These are phyloP conservation scores for Chromoteleia sp. DNA, from an alignment of 2,888 invertebrate species.

Conservation along the genomic window DNA sequence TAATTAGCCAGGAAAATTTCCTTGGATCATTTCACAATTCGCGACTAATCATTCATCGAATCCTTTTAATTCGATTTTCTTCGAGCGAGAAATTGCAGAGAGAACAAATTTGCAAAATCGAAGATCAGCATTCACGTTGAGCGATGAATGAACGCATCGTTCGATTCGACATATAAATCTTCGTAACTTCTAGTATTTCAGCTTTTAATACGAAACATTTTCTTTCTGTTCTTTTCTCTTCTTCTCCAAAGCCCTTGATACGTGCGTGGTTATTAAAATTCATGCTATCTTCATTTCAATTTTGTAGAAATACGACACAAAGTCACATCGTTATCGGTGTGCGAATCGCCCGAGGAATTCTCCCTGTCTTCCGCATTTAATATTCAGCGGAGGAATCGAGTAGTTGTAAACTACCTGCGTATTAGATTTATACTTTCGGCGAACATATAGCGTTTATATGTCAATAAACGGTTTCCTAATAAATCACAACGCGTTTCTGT, in stretches of 20 bases:
- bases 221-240: neutral
- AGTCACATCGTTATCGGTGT: conserved; percentile 42
- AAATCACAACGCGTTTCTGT: neutral
- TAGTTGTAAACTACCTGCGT: conserved; percentile 51
- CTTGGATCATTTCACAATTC: neutral
- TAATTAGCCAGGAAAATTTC: conserved; percentile 27
- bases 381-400: conserved; percentile 48
- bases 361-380: conserved; percentile 51
- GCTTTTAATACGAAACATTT: conserved; percentile 5
- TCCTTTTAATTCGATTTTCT: neutral
- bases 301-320: conserved; percentile 55
- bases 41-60: neutral
- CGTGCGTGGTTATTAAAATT: conserved; percentile 49
- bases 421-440: conserved; percentile 50
- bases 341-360: conserved; percentile 57
- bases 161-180: neutral
- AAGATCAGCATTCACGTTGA: neutral
- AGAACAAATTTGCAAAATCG: neutral
- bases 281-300: conserved; percentile 54
- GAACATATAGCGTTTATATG: conserved; percentile 15
- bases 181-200: conserved; percentile 2
- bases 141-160: neutral
- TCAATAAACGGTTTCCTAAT: conserved; percentile 6
- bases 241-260: conserved; percentile 22
- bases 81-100: too few relatives aligned